These are phyloP conservation scores for Mirza zaza DNA, from an alignment of 2,113 vertebrate genomes.

Conservation along the genomic window DNA sequence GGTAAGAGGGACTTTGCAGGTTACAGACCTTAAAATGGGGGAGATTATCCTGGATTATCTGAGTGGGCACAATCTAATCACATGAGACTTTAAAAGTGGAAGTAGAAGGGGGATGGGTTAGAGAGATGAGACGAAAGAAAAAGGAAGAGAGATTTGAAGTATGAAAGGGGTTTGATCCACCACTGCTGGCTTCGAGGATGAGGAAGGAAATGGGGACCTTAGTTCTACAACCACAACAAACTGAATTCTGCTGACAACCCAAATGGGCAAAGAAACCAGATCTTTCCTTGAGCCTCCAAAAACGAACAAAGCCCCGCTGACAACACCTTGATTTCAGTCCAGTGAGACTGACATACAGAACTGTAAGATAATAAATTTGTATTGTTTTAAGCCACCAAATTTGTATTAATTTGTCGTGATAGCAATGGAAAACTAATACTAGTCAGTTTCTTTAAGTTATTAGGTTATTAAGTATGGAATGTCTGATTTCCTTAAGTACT, in stretches of 20 bases:
- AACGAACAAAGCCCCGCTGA: not conserved
- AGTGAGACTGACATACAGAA: not conserved
- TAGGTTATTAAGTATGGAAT: too few relatives aligned
- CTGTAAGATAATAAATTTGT: not conserved
- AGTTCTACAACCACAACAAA: not conserved
- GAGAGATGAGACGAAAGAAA: not conserved
- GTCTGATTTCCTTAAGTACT: too few relatives aligned
- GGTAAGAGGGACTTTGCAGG: not conserved
- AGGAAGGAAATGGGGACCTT: conserved; percentile 61
- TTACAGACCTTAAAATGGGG: not conserved
- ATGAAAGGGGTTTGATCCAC: not conserved
- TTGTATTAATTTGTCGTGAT: not conserved
- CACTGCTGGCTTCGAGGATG: not conserved
- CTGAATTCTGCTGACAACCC: not conserved
- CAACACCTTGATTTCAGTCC: not conserved
- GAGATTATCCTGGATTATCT: not conserved
- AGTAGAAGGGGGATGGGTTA: not conserved
- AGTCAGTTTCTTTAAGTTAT: not conserved
- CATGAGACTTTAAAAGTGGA: not conserved
- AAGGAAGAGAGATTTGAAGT: conserved; percentile 24
- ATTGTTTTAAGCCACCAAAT: not conserved
- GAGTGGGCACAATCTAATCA: not conserved
- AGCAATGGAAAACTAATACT: not conserved
- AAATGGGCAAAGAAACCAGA: not conserved
- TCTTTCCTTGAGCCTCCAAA: not conserved